These are phyloP conservation scores for Amblyopsis rosae DNA, from an alignment of 2,113 vertebrate genomes.

Conservation along the genomic window DNA sequence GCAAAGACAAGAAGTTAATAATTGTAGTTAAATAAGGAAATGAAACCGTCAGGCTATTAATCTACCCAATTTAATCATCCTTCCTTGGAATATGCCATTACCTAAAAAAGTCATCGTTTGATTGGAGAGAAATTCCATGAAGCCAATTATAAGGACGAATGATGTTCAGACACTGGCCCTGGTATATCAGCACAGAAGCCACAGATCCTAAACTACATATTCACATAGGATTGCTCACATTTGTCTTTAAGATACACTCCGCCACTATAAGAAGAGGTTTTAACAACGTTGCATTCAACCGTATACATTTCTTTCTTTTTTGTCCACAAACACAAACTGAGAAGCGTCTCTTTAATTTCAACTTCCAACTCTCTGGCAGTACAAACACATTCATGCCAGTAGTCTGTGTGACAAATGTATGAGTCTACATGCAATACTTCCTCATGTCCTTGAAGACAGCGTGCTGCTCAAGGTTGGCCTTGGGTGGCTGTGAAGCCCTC, in stretches of 20 bases:
- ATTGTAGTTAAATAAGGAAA: neutral
- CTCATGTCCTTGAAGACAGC: conserved; percentile 19
- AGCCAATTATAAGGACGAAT: conserved; percentile 28
- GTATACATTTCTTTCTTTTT: too few species aligned
- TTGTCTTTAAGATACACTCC: too few species aligned
- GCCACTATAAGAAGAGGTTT: too few species aligned
- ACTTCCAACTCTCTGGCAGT: conserved; percentile 21
- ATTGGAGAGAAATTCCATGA: conserved; percentile 39
- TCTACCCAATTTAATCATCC: neutral
- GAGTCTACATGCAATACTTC: conserved; percentile 18
- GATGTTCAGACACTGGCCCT: conserved; percentile 14
- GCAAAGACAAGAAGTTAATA: neutral
- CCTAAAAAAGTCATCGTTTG: too few species aligned
- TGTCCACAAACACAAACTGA: too few species aligned
- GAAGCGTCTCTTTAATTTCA: too few species aligned
- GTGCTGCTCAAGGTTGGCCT: conserved; percentile 31
- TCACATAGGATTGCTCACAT: too few species aligned
- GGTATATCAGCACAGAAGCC: conserved; percentile 34
- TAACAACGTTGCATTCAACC: too few species aligned
- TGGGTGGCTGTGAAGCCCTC: conserved; percentile 41
- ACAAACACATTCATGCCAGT: conserved; percentile 28
- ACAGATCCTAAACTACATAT: neutral
- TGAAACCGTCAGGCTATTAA: neutral
- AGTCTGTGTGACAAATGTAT: conserved; percentile 29
- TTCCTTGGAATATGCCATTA: too few species aligned